Evolutionary conservation across 2,113 vertebrate genomes (phyloP), one percentile per base, ranked within the genome.

Genomic region (Mastomys coucha): DNA sequence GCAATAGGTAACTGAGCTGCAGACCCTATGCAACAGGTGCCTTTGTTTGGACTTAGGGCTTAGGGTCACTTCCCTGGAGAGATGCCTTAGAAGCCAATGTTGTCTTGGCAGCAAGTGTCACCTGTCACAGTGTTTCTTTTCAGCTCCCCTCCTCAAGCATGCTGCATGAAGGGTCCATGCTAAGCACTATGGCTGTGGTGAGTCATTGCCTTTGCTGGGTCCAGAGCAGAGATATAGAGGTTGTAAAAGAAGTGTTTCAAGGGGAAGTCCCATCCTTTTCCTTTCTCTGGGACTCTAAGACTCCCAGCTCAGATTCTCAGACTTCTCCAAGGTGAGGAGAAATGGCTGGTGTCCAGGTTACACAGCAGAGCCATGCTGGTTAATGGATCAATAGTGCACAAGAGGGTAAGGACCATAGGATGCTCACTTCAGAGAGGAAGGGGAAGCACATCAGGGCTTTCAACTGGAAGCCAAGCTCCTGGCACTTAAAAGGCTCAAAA

Each of bases 401-500:
- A 12, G 33, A 76, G 73, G 28, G n/a, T 45, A 36, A 73, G 53
- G 49, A 56, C 49, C 14, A 56, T 5, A n/a, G 11, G 49, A 72
- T 49, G 24, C 39, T 90, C 42, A 80, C 60, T 88, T 90, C 85
- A 58, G 42, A 58, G 39, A 85, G 28, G 20, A 84, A 31, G 69
- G 12, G 19, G 39, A 82, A 8, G 9, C 36, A 77, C 36, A 51
- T 33, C 42, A 53, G 51, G 24, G 42, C 91, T 92, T 94, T 90
- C 87, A 72, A 24, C 31, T 69, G 39, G 56, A 94, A 88, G 39
- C 2, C 45, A 11, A 93, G 51, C 20, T 24, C 49, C 49, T 26
- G 28, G 60, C 33, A 19, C 73, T 96, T 58, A 45, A 63, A 76
- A 63, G 4, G 63, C 42, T 97, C 80, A 75, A 84, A 73, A 97